Percentiles rank a stretch among this genome's conserved stretches.
Evolutionary conservation across 1,140 invertebrate species (phyloP).

Genomic region (Sarcophaga peregrina): DNA sequence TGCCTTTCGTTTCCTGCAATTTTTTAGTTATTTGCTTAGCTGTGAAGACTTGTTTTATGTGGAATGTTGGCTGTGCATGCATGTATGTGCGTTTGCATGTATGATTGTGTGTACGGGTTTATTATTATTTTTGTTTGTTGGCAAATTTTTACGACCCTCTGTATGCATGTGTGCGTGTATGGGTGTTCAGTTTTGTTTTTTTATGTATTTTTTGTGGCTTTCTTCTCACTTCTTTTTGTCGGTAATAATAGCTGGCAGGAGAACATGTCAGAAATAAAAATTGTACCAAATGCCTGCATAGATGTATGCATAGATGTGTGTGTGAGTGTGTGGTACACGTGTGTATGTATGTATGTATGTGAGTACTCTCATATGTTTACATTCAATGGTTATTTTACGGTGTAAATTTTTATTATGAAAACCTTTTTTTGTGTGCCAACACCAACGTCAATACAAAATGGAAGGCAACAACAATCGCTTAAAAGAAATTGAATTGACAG

Average conservation of each 20-base stretch:
- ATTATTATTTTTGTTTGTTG: conserved; percentile 15
- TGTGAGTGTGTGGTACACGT: too few species aligned
- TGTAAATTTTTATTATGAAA: not conserved
- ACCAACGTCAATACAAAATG: too few species aligned
- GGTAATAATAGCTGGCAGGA: not conserved
- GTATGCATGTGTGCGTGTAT: not conserved
- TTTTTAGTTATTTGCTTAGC: not conserved
- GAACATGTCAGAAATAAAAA: conserved; percentile 13
- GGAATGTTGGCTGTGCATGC: too few species aligned
- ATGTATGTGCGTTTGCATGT: not conserved
- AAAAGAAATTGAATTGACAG: too few species aligned
- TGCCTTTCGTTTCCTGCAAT: not conserved
- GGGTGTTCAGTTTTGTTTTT: too few species aligned
- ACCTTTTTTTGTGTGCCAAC: not conserved
- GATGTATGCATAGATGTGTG: too few species aligned
- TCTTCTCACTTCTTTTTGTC: not conserved
- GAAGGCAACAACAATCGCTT: too few species aligned
- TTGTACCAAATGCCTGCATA: too few species aligned
- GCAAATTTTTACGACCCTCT: conserved; percentile 12
- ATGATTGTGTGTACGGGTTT: not conserved
- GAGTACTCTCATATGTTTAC: not conserved
- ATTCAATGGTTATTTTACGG: conserved; percentile 5
- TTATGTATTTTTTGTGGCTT: conserved; percentile 12
- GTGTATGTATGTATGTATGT: too few species aligned
- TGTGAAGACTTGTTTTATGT: not conserved